Evolutionary conservation across 2,888 invertebrate genomes (phyloP).

Genomic region (Stegana nigrithorax): DNA sequence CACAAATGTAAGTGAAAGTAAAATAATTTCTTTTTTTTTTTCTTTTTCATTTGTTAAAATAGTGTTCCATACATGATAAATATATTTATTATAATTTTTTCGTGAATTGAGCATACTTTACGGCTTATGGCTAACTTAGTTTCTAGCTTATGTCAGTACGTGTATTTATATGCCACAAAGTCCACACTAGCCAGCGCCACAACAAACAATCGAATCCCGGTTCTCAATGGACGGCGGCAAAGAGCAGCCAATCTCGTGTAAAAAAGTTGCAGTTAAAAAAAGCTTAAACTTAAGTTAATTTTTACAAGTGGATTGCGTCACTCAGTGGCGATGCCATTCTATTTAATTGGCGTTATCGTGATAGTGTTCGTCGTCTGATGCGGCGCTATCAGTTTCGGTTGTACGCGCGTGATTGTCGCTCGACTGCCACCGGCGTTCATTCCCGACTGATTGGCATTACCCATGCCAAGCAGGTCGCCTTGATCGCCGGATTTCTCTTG

Average conservation of each 20-base stretch:
- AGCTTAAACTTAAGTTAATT: too few relatives aligned
- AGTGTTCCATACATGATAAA: too few relatives aligned
- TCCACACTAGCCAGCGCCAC: not conserved
- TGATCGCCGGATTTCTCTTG: constrained; percentile 55
- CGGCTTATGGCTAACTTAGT: not conserved
- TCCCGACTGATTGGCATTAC: constrained; percentile 27
- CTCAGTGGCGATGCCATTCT: too few relatives aligned
- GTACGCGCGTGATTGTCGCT: constrained; percentile 50
- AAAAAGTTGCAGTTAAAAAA: too few relatives aligned
- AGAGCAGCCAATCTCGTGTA: too few relatives aligned
- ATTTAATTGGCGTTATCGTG: constrained; percentile 66
- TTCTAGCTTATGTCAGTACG: not conserved
- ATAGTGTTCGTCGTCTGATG: constrained; percentile 66
- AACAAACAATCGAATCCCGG: too few relatives aligned
- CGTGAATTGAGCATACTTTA: constrained; percentile 8
- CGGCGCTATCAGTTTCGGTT: constrained; percentile 67
- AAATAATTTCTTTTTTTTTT: too few relatives aligned
- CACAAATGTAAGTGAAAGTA: too few relatives aligned
- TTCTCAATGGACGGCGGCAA: too few relatives aligned
- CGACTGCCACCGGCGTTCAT: constrained; percentile 31
- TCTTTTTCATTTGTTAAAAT: too few relatives aligned
- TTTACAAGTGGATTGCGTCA: too few relatives aligned
- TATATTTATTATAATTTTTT: constrained; percentile 10
- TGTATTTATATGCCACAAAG: not conserved
- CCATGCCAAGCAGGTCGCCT: constrained; percentile 38